A percentile compares a stretch with the other conserved stretches of the same genome.
Evolutionary conservation across 2,113 vertebrate genomes (phyloP).

Genomic region (Leucoraja erinaceus): DNA sequence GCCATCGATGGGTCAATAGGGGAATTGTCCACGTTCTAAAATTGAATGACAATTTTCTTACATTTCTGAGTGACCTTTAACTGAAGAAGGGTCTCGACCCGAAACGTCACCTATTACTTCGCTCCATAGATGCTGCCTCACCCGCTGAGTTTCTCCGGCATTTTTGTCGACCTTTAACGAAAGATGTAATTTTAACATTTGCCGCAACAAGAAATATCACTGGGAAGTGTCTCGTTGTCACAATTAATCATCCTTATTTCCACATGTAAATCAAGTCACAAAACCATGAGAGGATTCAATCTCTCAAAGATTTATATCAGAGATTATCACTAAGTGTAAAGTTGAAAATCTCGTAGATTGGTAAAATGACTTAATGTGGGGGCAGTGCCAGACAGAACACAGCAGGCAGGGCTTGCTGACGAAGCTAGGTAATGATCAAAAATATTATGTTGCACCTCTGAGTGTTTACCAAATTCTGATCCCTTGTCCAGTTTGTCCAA

Average conservation of each 20-base stretch:
- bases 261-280: background rate
- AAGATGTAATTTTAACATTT: background rate
- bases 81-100: no score
- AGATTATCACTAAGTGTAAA: background rate
- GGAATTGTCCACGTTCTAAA: background rate
- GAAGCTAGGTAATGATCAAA: background rate
- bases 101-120: no score
- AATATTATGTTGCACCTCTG: background rate
- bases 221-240: background rate
- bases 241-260: background rate
- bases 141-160: no score
- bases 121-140: no score
- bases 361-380: background rate
- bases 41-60: background rate
- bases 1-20: background rate
- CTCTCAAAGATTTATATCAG: background rate
- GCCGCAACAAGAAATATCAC: background rate
- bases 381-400: background rate
- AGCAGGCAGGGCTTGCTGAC: background rate
- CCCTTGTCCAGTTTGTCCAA: background rate
- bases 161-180: background rate
- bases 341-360: background rate
- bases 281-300: background rate
- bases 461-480: constrained; percentile 10
- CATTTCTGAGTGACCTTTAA: background rate